phyloP scores from a whole-genome alignment of 2,797 vertebrate species.

The Sus cebifrons region DNA sequence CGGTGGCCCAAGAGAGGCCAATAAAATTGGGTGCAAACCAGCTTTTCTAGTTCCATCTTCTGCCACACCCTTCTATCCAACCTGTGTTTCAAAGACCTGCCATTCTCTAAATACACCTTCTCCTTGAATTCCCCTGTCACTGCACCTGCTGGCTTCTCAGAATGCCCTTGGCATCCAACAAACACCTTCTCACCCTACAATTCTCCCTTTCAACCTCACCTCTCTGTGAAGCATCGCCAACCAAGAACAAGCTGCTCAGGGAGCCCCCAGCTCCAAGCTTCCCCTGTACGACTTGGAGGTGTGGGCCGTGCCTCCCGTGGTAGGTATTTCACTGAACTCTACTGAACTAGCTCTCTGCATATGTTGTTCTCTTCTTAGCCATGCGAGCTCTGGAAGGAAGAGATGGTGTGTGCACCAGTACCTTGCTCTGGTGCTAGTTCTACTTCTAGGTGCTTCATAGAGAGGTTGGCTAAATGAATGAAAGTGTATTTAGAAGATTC shows the following conservation, averaged over 20 bases:
- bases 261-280: background rate
- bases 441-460: too few species aligned
- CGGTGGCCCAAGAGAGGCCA: background rate
- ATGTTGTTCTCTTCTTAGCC: background rate
- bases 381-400: background rate
- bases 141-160: background rate
- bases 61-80: background rate
- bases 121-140: background rate
- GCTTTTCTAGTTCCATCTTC: background rate
- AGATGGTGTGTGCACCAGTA: background rate
- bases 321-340: background rate
- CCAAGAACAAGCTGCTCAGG: background rate
- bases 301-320: fast-evolving
- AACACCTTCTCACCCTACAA: background rate
- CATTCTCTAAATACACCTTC: background rate
- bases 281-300: background rate
- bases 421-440: background rate
- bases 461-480: background rate
- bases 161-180: background rate
- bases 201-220: background rate
- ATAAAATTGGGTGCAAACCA: background rate
- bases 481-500: background rate
- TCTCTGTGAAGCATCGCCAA: background rate
- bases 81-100: background rate
- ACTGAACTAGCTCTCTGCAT: background rate